Evolutionary conservation across 2,113 vertebrate species (phyloP).

Genomic region (Euleptes europaea): DNA sequence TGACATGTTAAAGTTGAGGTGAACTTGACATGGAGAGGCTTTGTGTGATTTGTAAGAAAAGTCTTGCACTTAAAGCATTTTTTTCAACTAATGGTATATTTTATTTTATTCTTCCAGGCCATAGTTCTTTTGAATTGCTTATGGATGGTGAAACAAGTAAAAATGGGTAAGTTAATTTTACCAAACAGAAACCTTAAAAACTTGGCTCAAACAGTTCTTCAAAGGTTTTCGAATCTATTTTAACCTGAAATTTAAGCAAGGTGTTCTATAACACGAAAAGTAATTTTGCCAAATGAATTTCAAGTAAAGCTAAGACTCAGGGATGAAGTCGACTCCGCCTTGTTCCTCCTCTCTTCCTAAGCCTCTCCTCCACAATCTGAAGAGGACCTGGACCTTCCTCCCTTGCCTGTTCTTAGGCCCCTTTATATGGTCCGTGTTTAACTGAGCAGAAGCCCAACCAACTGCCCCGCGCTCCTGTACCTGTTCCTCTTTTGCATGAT

Average conservation of each 20-base stretch:
- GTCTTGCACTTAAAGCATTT: neutral
- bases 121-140: constrained; percentile 73
- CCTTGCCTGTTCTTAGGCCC: too few species aligned
- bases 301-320: neutral
- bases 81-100: neutral
- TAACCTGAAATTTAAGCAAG: neutral
- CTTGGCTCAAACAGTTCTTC: too few species aligned
- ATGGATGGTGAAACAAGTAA: constrained; percentile 60
- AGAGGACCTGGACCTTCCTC: too few species aligned
- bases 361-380: too few species aligned
- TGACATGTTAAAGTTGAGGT: neutral
- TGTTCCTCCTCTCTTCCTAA: too few species aligned
- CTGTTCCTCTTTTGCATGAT: too few species aligned
- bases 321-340: too few species aligned
- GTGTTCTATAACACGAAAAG: neutral
- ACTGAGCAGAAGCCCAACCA: too few species aligned
- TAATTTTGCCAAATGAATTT: neutral
- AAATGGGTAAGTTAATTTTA: constrained; percentile 54
- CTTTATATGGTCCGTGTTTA: too few species aligned
- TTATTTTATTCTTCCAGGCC: constrained; percentile 59
- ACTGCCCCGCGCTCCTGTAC: too few species aligned
- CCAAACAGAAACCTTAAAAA: neutral
- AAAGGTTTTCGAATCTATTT: neutral
- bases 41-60: neutral
- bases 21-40: neutral